A percentile compares a stretch with the other conserved stretches of the same genome.
These are phyloP conservation scores for Mycogona germanica DNA, from an alignment of 2,888 invertebrate species.

Conservation along the genomic window DNA sequence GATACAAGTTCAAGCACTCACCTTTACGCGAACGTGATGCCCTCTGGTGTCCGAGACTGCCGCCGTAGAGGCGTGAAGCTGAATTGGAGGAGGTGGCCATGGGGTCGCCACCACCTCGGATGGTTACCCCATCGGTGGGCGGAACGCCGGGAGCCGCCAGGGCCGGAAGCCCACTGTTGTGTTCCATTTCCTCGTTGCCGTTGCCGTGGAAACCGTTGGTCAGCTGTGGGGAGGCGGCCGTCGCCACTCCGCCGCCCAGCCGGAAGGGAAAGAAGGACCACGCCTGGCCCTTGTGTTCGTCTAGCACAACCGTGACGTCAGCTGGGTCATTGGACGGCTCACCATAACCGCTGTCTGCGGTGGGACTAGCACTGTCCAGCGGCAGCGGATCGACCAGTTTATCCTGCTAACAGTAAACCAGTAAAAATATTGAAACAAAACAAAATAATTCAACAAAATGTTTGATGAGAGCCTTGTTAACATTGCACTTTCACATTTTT, in stretches of 20 bases:
- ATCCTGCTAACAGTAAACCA: not conserved
- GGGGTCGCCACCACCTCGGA: constrained; percentile 13
- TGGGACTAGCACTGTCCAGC: not conserved
- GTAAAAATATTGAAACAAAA: not conserved
- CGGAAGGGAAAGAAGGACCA: not conserved
- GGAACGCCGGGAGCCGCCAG: too few relatives aligned
- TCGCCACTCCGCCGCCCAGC: not conserved
- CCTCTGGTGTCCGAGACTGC: not conserved
- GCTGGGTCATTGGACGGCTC: not conserved
- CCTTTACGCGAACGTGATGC: not conserved
- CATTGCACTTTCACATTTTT: too few relatives aligned
- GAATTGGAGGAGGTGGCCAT: constrained; percentile 1
- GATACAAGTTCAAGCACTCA: not conserved
- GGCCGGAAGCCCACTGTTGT: not conserved
- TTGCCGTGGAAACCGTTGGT: not conserved
- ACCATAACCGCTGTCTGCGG: constrained; percentile 4
- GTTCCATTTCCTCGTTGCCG: not conserved
- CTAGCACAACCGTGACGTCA: constrained; percentile 1
- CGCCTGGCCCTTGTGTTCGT: constrained; percentile 2
- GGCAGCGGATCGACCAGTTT: not conserved
- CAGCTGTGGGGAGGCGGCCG: not conserved
- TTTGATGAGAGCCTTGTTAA: too few relatives aligned
- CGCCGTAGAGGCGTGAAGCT: not conserved
- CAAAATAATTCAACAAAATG: too few relatives aligned
- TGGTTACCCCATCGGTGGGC: constrained; percentile 5